phyloP scores from a whole-genome alignment of 2,113 vertebrate genomes.

The Panthera uncia region DNA sequence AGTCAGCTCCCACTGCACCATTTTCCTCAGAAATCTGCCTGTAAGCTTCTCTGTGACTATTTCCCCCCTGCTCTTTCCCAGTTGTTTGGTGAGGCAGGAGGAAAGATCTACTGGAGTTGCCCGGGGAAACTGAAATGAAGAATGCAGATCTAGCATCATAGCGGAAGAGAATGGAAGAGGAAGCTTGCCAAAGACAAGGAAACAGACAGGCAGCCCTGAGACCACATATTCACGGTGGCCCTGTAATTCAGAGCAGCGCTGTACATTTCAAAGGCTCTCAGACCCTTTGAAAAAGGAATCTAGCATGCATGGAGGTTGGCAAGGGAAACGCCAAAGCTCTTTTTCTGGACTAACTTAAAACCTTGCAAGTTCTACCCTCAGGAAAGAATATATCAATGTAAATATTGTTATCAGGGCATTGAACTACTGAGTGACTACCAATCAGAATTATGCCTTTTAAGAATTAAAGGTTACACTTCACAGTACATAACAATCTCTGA shows the following conservation, averaged over 20 bases:
- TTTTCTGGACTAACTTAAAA: background rate
- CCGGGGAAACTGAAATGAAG: background rate
- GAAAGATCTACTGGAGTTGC: background rate
- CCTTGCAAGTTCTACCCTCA: background rate
- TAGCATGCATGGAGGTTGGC: background rate
- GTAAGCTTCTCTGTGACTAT: background rate
- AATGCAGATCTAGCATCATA: background rate
- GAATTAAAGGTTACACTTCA: background rate
- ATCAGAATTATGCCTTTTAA: background rate
- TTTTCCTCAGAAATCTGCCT: background rate
- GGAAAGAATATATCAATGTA: background rate
- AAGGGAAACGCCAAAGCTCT: background rate
- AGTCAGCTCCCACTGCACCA: background rate
- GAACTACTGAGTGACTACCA: background rate
- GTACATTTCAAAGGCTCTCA: background rate
- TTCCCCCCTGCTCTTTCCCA: background rate
- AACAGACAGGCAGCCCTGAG: background rate
- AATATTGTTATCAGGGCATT: slow-evolving; percentile 10
- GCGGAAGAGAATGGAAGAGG: background rate
- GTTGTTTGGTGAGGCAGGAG: background rate
- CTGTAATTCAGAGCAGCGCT: background rate
- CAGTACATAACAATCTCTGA: background rate
- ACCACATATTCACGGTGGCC: background rate
- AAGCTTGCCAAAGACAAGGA: background rate
- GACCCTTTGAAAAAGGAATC: background rate